A percentile compares a stretch with the other conserved stretches of the same genome.
Conservation (phyloP, 2,797 vertebrate species). For the Hozukius guyotensis region DNA sequence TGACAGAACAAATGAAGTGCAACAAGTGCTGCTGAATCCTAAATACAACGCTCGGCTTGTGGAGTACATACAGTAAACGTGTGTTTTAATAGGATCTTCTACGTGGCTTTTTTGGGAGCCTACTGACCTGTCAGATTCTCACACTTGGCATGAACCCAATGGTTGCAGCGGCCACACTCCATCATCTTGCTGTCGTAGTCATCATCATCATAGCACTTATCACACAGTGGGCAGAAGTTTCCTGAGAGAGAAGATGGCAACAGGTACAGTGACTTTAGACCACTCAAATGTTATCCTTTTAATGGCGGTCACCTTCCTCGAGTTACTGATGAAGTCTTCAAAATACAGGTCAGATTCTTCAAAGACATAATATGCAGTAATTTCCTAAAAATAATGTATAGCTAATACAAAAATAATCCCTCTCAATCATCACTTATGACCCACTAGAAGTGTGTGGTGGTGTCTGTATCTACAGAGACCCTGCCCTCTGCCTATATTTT, state of each 20-base stretch:
- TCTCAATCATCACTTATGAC: no score
- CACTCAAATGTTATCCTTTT: not conserved
- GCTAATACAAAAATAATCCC: no score
- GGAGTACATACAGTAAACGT: not conserved
- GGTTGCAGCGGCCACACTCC: conserved; percentile 94
- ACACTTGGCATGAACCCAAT: conserved; percentile 98
- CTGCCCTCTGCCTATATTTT: no score
- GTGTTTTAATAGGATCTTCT: not conserved
- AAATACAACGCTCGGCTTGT: not conserved
- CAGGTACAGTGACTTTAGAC: not conserved
- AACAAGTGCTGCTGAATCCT: conserved; percentile 4
- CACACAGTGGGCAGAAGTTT: conserved; percentile 96
- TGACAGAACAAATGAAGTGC: conserved; percentile 17
- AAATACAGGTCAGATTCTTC: not conserved
- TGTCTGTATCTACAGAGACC: no score
- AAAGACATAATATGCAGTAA: no score
- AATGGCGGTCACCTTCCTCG: not conserved
- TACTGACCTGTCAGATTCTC: conserved; percentile 89
- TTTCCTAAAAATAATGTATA: no score
- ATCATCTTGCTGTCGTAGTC: conserved; percentile 98
- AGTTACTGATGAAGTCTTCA: not conserved
- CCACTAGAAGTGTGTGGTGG: no score
- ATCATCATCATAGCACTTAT: conserved; percentile 95
- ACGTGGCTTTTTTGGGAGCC: not conserved
- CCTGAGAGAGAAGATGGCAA: conserved; percentile 77